Evolutionary conservation across 2,888 invertebrate species (phyloP).

Genomic region (Ligdia adustata): DNA sequence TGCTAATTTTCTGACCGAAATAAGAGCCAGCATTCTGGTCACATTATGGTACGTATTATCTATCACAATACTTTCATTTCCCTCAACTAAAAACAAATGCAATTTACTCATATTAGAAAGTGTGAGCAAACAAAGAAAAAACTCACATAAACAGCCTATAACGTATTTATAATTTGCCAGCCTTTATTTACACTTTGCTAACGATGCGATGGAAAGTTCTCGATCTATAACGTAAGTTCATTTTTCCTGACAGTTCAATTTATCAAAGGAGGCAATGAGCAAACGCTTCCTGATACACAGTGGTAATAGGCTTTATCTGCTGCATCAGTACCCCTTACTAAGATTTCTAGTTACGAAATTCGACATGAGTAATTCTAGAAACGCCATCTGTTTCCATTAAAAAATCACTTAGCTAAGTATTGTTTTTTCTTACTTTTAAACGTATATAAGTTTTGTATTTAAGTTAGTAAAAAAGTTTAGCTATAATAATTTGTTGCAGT

Average conservation of each 20-base stretch:
- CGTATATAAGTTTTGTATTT: not conserved
- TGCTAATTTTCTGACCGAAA: too few species aligned
- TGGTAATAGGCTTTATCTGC: slow-evolving; percentile 70
- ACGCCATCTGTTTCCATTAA: not conserved
- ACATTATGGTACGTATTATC: too few species aligned
- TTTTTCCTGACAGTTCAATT: slow-evolving; percentile 37
- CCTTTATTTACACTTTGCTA: not conserved
- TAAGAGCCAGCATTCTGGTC: too few species aligned
- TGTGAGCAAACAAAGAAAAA: too few species aligned
- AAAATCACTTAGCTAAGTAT: not conserved
- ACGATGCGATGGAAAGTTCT: slow-evolving; percentile 5
- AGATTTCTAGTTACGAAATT: not conserved
- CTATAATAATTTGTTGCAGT: too few species aligned
- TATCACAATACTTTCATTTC: too few species aligned
- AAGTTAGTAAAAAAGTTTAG: not conserved
- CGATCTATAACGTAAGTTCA: slow-evolving; percentile 3
- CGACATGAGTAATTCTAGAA: not conserved
- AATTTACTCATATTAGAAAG: too few species aligned
- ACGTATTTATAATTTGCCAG: too few species aligned
- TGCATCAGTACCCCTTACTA: slow-evolving; percentile 60
- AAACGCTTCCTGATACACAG: slow-evolving; percentile 67
- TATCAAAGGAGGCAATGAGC: slow-evolving; percentile 44
- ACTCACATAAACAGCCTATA: too few species aligned
- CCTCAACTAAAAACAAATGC: too few species aligned
- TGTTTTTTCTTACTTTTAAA: not conserved